These are phyloP conservation scores for Stegodyphus dumicola DNA, from an alignment of 1,140 invertebrate species.

Conservation along the genomic window DNA sequence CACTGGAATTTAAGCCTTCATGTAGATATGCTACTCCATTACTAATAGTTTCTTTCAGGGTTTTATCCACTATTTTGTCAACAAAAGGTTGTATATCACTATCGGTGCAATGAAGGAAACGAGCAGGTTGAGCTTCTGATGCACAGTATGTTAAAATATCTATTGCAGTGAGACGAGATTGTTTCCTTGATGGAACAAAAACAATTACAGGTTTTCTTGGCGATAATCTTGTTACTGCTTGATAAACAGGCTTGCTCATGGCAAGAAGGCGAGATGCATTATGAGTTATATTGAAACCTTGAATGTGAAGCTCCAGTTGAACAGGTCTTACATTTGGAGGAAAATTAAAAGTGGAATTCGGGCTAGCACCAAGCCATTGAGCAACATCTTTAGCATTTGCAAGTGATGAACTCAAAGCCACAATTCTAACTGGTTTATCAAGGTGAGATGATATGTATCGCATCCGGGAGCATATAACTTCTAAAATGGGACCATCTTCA, in stretches of 20 bases:
- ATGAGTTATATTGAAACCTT: constrained; percentile 97
- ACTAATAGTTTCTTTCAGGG: constrained; percentile 84
- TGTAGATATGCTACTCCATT: constrained; percentile 98
- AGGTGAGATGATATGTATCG: constrained; percentile 97
- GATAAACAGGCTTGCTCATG: constrained; percentile 98
- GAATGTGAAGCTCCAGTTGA: constrained; percentile 94
- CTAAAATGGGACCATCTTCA: constrained; percentile 82
- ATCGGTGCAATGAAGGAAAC: constrained; percentile 90
- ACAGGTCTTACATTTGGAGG: constrained; percentile 96
- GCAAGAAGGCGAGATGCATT: constrained; percentile 94
- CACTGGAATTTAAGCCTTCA: constrained; percentile 86
- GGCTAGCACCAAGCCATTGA: constrained; percentile 95
- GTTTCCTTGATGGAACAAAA: constrained; percentile 96
- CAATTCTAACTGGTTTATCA: constrained; percentile 91
- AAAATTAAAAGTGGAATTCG: constrained; percentile 96
- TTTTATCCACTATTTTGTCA: constrained; percentile 85
- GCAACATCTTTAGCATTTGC: constrained; percentile 95
- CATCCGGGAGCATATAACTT: constrained; percentile 97
- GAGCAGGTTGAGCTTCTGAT: constrained; percentile 83
- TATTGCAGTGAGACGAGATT: constrained; percentile 92
- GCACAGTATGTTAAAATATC: constrained; percentile 94
- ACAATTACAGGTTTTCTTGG: constrained; percentile 90
- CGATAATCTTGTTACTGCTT: constrained; percentile 89
- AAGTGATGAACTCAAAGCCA: constrained; percentile 94
- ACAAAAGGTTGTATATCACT: constrained; percentile 88